Conservation (phyloP, 2,113 vertebrate species). For the Hypocryptadius cinnamomeus region DNA sequence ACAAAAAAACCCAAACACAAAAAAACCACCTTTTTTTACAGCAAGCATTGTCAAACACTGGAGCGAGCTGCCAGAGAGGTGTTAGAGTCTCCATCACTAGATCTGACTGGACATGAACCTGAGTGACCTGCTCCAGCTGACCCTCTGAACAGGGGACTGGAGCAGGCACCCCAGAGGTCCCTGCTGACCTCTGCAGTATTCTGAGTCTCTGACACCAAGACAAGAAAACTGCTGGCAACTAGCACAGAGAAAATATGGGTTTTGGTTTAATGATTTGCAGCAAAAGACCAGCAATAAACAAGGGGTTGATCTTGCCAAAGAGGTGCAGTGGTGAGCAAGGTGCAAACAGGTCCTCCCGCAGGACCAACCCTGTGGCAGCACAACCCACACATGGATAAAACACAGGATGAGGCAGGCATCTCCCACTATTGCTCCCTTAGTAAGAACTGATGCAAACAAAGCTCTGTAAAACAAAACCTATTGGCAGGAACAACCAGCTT, state of each 20-base stretch:
- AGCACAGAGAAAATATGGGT: not conserved
- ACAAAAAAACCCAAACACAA: too few species aligned
- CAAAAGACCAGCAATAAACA: not conserved
- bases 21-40: not conserved
- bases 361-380: not conserved
- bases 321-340: not conserved
- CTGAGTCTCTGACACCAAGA: not conserved
- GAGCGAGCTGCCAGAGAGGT: not conserved
- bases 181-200: fast-evolving
- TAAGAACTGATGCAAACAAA: not conserved
- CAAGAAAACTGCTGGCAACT: not conserved
- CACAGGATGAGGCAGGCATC: fast-evolving
- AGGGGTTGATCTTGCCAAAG: not conserved
- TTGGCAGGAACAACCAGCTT: not conserved
- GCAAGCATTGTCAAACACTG: not conserved
- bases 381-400: not conserved
- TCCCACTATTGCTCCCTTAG: not conserved
- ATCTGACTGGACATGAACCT: not conserved
- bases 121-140: not conserved
- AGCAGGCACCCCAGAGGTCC: not conserved
- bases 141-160: not conserved
- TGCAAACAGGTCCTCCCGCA: not conserved
- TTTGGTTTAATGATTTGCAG: not conserved
- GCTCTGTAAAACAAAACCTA: not conserved
- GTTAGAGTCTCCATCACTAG: not conserved